Percentiles rank a stretch among this genome's conserved stretches.
Evolutionary conservation across 2,888 invertebrate species (phyloP).

Genomic region (Steinernema hermaphroditum): DNA sequence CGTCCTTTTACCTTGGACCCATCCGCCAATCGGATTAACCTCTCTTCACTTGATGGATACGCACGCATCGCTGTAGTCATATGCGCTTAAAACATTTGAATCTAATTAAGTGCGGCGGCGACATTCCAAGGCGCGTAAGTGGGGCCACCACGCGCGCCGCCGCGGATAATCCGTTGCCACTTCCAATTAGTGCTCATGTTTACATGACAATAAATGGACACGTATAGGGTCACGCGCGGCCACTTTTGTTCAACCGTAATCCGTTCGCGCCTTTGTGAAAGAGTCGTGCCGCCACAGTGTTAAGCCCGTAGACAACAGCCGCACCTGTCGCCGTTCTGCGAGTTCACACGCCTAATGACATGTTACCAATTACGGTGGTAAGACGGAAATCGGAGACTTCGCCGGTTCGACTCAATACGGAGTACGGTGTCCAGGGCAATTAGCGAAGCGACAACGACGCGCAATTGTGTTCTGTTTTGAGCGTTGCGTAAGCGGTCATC

Average conservation of each 20-base stretch:
- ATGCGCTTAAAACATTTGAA: constrained; percentile 5
- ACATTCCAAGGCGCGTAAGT: constrained; percentile 15
- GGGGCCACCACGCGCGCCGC: constrained; percentile 5
- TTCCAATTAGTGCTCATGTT: constrained; percentile 3
- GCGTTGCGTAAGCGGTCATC: constrained; percentile 18
- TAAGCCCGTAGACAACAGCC: background rate
- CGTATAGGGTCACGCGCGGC: background rate
- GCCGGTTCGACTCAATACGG: background rate
- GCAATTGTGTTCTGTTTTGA: background rate
- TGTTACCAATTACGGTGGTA: constrained; percentile 2
- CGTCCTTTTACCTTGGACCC: background rate
- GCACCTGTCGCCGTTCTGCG: background rate
- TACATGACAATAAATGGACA: constrained; percentile 11
- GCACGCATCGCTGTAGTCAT: background rate
- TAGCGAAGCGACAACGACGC: background rate
- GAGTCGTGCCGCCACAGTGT: background rate
- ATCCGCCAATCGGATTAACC: constrained; percentile 12
- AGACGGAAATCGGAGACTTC: background rate
- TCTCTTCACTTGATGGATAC: background rate
- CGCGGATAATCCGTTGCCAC: constrained; percentile 22
- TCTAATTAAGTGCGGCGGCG: constrained; percentile 16
- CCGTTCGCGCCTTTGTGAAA: constrained; percentile 3
- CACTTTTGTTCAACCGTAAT: background rate
- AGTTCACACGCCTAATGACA: background rate
- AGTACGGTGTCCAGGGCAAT: background rate